These are phyloP conservation scores for Disparrhopalites patrizii DNA, from an alignment of 2,888 invertebrate genomes.

Conservation along the genomic window DNA sequence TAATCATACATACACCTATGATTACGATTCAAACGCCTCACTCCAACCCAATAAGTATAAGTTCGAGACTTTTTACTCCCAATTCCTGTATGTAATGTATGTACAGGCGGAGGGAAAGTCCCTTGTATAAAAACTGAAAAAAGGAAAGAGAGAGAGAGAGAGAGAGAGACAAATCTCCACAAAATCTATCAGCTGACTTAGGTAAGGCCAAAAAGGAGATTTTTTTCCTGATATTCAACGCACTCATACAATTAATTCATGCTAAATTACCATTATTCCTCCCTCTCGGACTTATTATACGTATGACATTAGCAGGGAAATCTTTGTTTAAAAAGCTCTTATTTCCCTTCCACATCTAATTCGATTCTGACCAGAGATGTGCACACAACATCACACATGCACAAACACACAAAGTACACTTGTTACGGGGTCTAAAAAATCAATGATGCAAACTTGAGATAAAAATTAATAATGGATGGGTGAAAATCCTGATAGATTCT, in stretches of 20 bases:
- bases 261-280: slow-evolving; percentile 8
- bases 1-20: slow-evolving; percentile 30
- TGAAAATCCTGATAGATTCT: too few relatives aligned
- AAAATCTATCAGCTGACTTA: too few relatives aligned
- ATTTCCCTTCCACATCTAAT: neutral
- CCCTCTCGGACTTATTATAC: neutral
- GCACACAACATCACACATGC: neutral
- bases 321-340: neutral
- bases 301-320: neutral
- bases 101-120: too few relatives aligned
- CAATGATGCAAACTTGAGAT: too few relatives aligned
- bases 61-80: too few relatives aligned
- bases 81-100: too few relatives aligned
- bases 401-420: too few relatives aligned
- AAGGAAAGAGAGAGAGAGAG: neutral
- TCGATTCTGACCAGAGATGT: neutral
- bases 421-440: too few relatives aligned
- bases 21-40: slow-evolving; percentile 20
- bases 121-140: too few relatives aligned
- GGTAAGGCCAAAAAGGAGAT: too few relatives aligned
- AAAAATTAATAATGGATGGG: too few relatives aligned
- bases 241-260: slow-evolving; percentile 17
- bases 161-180: neutral
- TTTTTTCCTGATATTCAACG: too few relatives aligned
- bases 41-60: neutral